Conservation (phyloP, 2,888 invertebrate genomes). For the Lochmaea crataegi region DNA sequence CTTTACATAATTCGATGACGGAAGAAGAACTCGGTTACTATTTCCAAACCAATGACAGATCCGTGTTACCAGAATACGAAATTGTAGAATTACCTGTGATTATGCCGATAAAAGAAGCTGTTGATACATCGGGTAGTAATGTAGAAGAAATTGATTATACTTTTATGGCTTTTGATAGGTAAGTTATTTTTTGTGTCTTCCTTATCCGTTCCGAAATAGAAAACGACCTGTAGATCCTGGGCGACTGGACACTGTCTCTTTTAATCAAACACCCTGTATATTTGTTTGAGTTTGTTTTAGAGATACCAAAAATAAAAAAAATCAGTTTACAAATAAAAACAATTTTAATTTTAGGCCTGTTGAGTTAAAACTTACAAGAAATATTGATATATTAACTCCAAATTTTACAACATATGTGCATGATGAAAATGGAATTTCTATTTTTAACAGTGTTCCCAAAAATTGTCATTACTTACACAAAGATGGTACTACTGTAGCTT, state of each 20-base stretch:
- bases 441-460: slow-evolving; percentile 56
- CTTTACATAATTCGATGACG: slow-evolving; percentile 63
- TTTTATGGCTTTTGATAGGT: slow-evolving; percentile 74
- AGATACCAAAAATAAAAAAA: not conserved
- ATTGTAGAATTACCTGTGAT: slow-evolving; percentile 72
- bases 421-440: slow-evolving; percentile 62
- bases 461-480: slow-evolving; percentile 76
- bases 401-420: slow-evolving; percentile 72
- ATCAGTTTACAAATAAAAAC: not conserved
- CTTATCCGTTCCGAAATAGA: not conserved
- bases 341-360: slow-evolving; percentile 66
- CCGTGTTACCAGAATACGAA: slow-evolving; percentile 70
- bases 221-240: too few relatives aligned
- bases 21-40: slow-evolving; percentile 64
- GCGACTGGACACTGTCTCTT: not conserved
- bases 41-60: slow-evolving; percentile 61
- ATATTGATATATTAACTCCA: slow-evolving; percentile 71
- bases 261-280: too few relatives aligned
- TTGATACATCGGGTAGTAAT: slow-evolving; percentile 56
- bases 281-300: too few relatives aligned
- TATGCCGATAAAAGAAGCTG: slow-evolving; percentile 33
- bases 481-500: slow-evolving; percentile 71
- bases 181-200: slow-evolving; percentile 43
- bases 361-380: slow-evolving; percentile 72
- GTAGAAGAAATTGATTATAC: slow-evolving; percentile 68